phyloP scores from a whole-genome alignment of 2,888 invertebrate species.

The Eristalis tenax region DNA sequence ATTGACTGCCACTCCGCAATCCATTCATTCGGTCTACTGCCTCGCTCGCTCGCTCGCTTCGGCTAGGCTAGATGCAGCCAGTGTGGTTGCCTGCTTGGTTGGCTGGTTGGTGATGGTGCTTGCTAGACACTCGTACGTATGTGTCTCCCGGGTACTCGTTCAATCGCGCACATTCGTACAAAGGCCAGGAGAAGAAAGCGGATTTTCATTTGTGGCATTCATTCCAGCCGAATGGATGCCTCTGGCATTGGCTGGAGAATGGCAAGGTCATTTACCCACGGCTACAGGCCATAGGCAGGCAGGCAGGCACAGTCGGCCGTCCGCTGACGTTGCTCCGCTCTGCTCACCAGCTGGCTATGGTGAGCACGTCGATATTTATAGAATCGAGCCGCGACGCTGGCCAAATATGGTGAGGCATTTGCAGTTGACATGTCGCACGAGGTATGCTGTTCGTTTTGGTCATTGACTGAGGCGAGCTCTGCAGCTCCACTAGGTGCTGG shows the following conservation, averaged over 20 bases:
- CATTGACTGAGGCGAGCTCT: not conserved
- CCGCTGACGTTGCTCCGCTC: not conserved
- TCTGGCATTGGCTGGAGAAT: slow-evolving; percentile 68
- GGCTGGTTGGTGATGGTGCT: not conserved
- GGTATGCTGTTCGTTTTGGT: slow-evolving; percentile 12
- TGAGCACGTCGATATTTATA: slow-evolving; percentile 48
- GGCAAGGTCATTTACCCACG: slow-evolving; percentile 72
- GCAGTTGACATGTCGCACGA: slow-evolving; percentile 10
- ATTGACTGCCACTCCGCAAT: slow-evolving; percentile 73
- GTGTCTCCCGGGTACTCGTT: not conserved
- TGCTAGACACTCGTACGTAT: not conserved
- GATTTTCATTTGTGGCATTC: slow-evolving; percentile 69
- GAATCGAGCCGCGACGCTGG: slow-evolving; percentile 25
- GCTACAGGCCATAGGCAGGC: slow-evolving; percentile 58
- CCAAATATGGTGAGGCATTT: slow-evolving; percentile 63
- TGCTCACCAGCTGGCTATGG: slow-evolving; percentile 48
- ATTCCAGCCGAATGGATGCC: slow-evolving; percentile 68
- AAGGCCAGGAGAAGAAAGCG: slow-evolving; percentile 57
- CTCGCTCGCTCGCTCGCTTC: slow-evolving; percentile 16
- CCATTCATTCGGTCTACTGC: slow-evolving; percentile 71
- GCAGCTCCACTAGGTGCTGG: slow-evolving; percentile 4
- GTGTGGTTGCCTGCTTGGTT: not conserved
- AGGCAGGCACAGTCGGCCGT: not conserved
- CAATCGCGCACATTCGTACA: not conserved
- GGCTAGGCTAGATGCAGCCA: not conserved